Evolutionary conservation across 1,140 invertebrate species (phyloP), one percentile per base, ranked within the genome.

Genomic region (Drosophila pseudoobscura): DNA sequence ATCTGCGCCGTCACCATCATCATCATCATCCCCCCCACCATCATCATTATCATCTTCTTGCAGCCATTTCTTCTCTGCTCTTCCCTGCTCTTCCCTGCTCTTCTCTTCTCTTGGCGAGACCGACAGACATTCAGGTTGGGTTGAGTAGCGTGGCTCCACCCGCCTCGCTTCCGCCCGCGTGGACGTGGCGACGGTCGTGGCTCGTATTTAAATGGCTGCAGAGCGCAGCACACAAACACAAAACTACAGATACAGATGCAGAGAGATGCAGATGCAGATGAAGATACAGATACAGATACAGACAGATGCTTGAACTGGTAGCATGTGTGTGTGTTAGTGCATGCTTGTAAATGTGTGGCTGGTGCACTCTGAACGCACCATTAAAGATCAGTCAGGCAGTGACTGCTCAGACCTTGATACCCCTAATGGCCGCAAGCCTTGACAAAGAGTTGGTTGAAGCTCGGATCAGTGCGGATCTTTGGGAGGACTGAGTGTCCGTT

Each of bases 1-100:
- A 88, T 87, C 83, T 87, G 83, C 83, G 83, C 77, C 75, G 83
- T 87, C 83, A 88, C 80, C 78, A 80, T 59, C 71, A 43, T 65
- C 69, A 77, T 62, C 57, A 47, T 29, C 56, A 57, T 60, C 64
- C 46, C 43, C 76, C 51, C 35, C 43, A 55, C 13, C 76, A 66
- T 13, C 46, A 49, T 62, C 26, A 59, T 73, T 46, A 70, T 61
- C 41, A 73, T 75, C 64, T 72, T 84, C 80, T 84, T 78, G 61
- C 76, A 80, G 73, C 51, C 69, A 79, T 79, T 79, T 79, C 76
- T 79, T 64, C 58, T 46, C 53, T 43, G 54, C 43, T 46, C 43
- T 56, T 13, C 29, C 1, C 29, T 31, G 6, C 29, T 8, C 7
- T 31, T 6, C 29, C 7, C 29, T 8, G 7, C 29, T 8, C 29